Percentiles rank a stretch among this genome's conserved stretches.
Evolutionary conservation across 35 echinoderm and acorn worm species (phyloP).

Genomic region (Chiridota heheva): DNA sequence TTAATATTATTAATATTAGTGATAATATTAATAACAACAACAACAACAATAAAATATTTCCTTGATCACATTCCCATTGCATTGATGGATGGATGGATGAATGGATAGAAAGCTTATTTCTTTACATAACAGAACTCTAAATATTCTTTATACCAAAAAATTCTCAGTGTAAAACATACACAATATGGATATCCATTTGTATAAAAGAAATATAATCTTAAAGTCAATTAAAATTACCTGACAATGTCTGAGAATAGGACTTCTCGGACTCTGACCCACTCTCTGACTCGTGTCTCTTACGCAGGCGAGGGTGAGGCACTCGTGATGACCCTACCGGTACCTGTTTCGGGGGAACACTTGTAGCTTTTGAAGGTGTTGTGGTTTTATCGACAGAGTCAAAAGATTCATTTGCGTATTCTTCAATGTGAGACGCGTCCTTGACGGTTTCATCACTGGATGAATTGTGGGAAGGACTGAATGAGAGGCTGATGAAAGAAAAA

Average conservation of each 20-base stretch:
- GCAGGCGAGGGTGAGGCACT: constrained; percentile 16
- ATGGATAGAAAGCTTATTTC: no score
- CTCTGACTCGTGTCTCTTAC: constrained; percentile 73
- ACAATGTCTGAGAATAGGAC: constrained; percentile 92
- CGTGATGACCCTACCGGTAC: not conserved
- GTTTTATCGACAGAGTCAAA: constrained; percentile 78
- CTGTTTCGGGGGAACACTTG: constrained; percentile 3
- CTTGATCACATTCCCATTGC: no score
- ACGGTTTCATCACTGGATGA: constrained; percentile 82
- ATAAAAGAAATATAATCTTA: no score
- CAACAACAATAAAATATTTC: no score
- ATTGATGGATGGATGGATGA: no score
- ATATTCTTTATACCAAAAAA: no score
- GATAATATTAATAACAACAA: no score
- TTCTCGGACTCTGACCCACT: constrained; percentile 97
- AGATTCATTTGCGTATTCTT: constrained; percentile 79
- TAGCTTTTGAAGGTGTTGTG: constrained; percentile 9
- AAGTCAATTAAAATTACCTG: constrained; percentile 83
- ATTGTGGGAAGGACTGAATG: constrained; percentile 10
- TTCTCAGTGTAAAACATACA: no score
- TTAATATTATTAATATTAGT: no score
- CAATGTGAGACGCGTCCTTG: constrained; percentile 59
- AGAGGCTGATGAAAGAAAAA: no score
- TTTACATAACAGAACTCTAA: no score
- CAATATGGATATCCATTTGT: no score